Percentiles rank a stretch among this genome's conserved stretches.
Conservation (phyloP, 2,113 vertebrate genomes). For the Carettochelys insculpta region DNA sequence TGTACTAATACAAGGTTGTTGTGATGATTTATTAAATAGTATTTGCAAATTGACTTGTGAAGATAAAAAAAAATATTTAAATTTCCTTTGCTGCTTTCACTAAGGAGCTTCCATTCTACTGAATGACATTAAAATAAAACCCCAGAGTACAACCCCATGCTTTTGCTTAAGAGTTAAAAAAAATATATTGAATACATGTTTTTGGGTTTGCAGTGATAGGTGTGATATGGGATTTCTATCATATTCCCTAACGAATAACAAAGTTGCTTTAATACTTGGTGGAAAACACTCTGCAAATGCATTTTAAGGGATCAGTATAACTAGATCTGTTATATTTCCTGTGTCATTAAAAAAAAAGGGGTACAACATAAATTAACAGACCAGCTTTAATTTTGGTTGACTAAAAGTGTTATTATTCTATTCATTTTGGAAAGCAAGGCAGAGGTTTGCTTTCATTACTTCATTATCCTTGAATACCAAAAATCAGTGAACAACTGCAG, state of each 20-base stretch:
- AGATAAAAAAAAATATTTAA: background rate
- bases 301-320: conserved; percentile 55
- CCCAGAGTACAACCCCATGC: background rate
- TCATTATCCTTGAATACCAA: background rate
- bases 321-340: conserved; percentile 46
- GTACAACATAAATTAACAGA: background rate
- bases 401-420: conserved; percentile 1
- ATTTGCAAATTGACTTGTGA: background rate
- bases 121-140: conserved; percentile 11
- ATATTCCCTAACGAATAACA: conserved; percentile 25
- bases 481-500: background rate
- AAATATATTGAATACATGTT: conserved; percentile 33
- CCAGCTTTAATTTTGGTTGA: background rate
- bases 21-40: background rate
- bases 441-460: background rate
- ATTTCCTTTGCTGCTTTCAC: conserved; percentile 1
- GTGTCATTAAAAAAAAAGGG: conserved; percentile 27
- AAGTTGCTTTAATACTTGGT: conserved; percentile 35
- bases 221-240: background rate
- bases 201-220: background rate
- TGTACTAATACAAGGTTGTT: background rate
- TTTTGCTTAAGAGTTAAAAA: background rate
- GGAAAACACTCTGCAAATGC: conserved; percentile 21
- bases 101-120: conserved; percentile 12
- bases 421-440: background rate